Evolutionary conservation across 2,113 vertebrate genomes (phyloP), one percentile per base, ranked within the genome.

Genomic region (Otocyon megalotis): DNA sequence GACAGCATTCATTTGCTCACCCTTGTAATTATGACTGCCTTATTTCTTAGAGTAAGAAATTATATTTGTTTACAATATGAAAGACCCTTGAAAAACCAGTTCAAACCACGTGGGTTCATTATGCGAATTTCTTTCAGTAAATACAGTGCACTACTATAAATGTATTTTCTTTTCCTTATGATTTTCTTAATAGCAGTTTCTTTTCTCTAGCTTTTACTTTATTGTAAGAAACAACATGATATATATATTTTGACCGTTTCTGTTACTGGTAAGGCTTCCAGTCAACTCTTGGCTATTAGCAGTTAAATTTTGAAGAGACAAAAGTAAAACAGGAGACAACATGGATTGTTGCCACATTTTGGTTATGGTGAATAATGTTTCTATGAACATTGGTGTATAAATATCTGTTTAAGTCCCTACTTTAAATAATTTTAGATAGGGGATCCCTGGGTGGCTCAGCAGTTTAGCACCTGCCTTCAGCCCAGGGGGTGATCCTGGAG

Each of bases 31-130:
- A 93, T 32, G 72, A 96, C 16, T 84, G 30, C 13, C 63, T 83
- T 90, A 71, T 93, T 90, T 90, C 37, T 87, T 93, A 77, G 4
- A 7, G 5, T 58, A 87, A 63, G 28, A 87, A 84, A 71, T 82
- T 77, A 86, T 20, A 86, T 62, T 80, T 14, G 20, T 96, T 94
- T 17, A 72, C 28, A 97, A 7, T 84, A 69, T 13, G 48, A 43
- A 48, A 16, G 72, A 28, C 37, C 26, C 72, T 76, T 50, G 24
- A 76, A 28, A 76, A 48, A 26, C 37, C 26, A 37, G 72, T 76
- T 76, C 8, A 3, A 48, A 48, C 24, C 28, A 14, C 16, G 8
- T 76, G 37, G 72, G 13, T 76, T 43, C 13, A 48, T 87, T 69
- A 87, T 16, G 13, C 17, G 76, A 26, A 50, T 28, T 76, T 76